Evolutionary conservation across 37 sponge, comb jelly and placozoan genomes (phyloP).

Genomic region (Spongilla lacustris): DNA sequence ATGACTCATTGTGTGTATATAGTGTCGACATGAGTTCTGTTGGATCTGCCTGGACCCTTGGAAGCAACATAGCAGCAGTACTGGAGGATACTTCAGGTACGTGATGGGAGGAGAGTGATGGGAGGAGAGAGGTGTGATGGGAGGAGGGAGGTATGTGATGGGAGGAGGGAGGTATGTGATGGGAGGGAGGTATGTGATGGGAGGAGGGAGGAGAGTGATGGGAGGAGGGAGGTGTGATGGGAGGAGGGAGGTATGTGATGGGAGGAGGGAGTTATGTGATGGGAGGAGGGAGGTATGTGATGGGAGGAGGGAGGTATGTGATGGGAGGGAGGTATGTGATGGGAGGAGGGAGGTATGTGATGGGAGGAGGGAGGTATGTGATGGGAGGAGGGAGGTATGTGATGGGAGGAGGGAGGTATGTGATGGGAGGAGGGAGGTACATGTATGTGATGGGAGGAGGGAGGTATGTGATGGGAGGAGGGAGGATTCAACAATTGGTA

Average conservation of each 20-base stretch:
- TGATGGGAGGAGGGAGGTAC: constrained; percentile 19
- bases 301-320: background rate
- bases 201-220: too few species aligned
- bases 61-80: constrained; percentile 80
- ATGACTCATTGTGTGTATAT: background rate
- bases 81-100: constrained; percentile 87
- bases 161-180: too few species aligned
- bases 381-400: background rate
- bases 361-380: background rate
- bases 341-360: constrained; percentile 3
- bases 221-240: background rate
- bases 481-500: background rate
- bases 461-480: background rate
- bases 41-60: constrained; percentile 92
- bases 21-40: constrained; percentile 93
- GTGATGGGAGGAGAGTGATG: constrained; percentile 24
- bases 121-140: background rate
- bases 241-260: background rate
- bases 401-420: background rate
- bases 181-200: too few species aligned
- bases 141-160: too few species aligned
- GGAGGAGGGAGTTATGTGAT: constrained; percentile 10
- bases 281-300: background rate
- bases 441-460: background rate
- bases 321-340: background rate